phyloP scores from a whole-genome alignment of 1,140 invertebrate species.

The Radopholus similis region DNA sequence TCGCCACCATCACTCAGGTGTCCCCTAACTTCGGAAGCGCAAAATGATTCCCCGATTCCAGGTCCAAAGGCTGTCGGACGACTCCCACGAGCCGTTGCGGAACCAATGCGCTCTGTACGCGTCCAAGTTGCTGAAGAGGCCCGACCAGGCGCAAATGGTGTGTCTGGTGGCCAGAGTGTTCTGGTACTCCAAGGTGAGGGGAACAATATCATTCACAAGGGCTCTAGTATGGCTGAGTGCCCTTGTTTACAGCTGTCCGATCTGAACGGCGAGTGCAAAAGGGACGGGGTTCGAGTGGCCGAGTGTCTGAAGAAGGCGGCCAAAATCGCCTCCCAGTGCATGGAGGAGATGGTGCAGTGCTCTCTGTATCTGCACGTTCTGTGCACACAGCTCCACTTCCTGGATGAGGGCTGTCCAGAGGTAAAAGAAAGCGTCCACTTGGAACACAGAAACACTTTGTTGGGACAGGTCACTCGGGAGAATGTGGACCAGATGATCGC shows the following conservation, averaged over 20 bases:
- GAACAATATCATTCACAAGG: constrained; percentile 60
- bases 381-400: constrained; percentile 89
- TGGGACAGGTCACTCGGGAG: constrained; percentile 67
- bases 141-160: constrained; percentile 88
- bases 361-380: constrained; percentile 89
- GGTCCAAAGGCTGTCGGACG: constrained; percentile 78
- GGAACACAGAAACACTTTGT: neutral
- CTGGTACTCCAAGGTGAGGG: constrained; percentile 76
- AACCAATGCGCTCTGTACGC: constrained; percentile 68
- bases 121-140: constrained; percentile 91
- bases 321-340: constrained; percentile 83
- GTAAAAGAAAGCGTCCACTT: constrained; percentile 61
- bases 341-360: constrained; percentile 92
- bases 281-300: constrained; percentile 81
- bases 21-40: too few species aligned
- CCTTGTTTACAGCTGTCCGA: constrained; percentile 35
- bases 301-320: constrained; percentile 94
- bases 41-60: neutral
- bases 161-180: constrained; percentile 90
- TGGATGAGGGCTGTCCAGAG: constrained; percentile 82
- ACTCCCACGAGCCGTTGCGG: constrained; percentile 91
- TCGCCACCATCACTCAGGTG: constrained; percentile 83
- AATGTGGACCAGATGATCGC: constrained; percentile 80
- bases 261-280: constrained; percentile 63
- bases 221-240: neutral